Conservation (phyloP, 2,113 vertebrate genomes). For the Entomyzon cyanotis region DNA sequence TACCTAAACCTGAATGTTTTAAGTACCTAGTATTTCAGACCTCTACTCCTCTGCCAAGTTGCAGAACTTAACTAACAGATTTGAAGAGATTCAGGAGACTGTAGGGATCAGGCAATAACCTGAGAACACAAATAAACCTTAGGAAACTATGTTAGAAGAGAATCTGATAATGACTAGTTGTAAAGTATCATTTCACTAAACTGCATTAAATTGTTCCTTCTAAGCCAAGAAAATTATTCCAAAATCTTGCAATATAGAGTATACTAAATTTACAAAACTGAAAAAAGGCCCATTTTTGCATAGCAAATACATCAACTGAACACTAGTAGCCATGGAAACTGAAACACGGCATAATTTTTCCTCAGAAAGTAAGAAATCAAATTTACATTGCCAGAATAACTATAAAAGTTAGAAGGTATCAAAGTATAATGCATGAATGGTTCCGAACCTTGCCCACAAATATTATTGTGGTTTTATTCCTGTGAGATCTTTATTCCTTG, state of each 20-base stretch:
- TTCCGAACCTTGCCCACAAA: not conserved
- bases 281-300: not conserved
- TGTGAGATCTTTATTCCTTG: not conserved
- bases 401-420: not conserved
- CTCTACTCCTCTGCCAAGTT: not conserved
- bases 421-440: not conserved
- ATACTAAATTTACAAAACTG: not conserved
- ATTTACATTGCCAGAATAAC: not conserved
- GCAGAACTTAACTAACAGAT: not conserved
- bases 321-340: constrained; percentile 7
- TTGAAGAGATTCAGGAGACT: not conserved
- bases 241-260: not conserved
- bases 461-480: not conserved
- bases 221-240: not conserved
- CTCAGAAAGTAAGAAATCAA: not conserved
- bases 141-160: not conserved
- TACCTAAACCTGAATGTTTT: not conserved
- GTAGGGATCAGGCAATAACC: not conserved
- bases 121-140: not conserved
- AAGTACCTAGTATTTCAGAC: not conserved
- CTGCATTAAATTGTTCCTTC: not conserved
- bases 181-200: not conserved
- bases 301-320: not conserved
- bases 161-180: not conserved
- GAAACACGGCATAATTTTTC: not conserved